Percentiles rank a stretch among this genome's conserved stretches.
These are phyloP conservation scores for Encarsia formosa DNA, from an alignment of 2,888 invertebrate genomes.

Conservation along the genomic window DNA sequence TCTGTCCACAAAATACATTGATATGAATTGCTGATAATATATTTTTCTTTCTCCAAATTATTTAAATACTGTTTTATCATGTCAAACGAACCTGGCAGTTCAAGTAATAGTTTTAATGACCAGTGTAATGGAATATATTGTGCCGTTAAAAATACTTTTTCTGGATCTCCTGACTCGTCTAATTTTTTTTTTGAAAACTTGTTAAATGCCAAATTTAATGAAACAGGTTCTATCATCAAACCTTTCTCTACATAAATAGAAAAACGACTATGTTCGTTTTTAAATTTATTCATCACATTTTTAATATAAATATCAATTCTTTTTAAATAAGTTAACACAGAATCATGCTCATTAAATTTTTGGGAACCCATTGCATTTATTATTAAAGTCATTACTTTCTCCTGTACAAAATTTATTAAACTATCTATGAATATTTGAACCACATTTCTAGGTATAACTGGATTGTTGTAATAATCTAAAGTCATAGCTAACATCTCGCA, in stretches of 20 bases:
- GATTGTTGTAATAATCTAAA: not conserved
- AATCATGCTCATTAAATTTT: too few species aligned
- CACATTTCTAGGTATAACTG: not conserved
- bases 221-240: not conserved
- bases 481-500: not conserved
- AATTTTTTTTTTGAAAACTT: not conserved
- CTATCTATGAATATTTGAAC: not conserved
- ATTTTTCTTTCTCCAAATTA: not conserved
- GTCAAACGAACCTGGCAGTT: not conserved
- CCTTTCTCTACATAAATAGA: not conserved
- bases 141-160: not conserved
- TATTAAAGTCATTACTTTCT: too few species aligned
- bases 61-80: not conserved
- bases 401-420: not conserved
- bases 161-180: not conserved
- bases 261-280: not conserved
- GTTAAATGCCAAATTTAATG: not conserved
- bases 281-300: not conserved
- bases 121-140: not conserved
- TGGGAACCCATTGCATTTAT: too few species aligned
- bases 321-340: not conserved
- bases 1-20: conserved; percentile 23
- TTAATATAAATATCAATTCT: not conserved
- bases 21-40: not conserved
- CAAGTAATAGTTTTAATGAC: not conserved